Conservation (phyloP, 2,888 invertebrate genomes). For the Altica lythri region DNA sequence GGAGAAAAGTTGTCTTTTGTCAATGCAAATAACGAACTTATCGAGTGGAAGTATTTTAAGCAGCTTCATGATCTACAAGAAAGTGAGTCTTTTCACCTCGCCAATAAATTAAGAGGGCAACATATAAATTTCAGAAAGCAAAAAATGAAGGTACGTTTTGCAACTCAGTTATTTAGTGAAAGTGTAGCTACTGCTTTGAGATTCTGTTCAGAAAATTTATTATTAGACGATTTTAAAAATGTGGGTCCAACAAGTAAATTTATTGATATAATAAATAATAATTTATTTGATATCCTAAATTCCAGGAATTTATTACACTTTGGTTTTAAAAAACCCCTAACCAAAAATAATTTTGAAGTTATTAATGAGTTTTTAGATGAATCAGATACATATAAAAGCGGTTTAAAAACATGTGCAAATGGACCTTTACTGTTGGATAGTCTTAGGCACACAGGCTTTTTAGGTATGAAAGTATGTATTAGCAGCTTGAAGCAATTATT, state of each 20-base stretch:
- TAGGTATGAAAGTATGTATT: constrained; percentile 29
- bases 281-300: constrained; percentile 27
- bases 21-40: neutral
- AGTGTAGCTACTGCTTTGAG: neutral
- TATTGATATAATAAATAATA: constrained; percentile 16
- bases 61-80: neutral
- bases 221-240: neutral
- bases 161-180: neutral
- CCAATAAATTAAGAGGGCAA: neutral
- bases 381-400: constrained; percentile 1
- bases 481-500: constrained; percentile 24
- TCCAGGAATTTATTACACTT: constrained; percentile 17
- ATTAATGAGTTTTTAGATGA: constrained; percentile 5
- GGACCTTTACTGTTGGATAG: constrained; percentile 4
- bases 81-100: neutral
- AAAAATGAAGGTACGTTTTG: too few species aligned
- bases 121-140: neutral
- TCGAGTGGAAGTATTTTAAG: neutral
- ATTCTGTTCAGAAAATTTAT: neutral
- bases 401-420: constrained; percentile 1
- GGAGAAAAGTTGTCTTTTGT: neutral
- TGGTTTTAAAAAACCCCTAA: neutral
- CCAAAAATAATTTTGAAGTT: neutral
- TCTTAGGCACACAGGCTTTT: constrained; percentile 25
- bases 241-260: constrained; percentile 13